These are phyloP conservation scores for Arrhamphus sclerolepis DNA, from an alignment of 2,797 vertebrate species.

Conservation along the genomic window DNA sequence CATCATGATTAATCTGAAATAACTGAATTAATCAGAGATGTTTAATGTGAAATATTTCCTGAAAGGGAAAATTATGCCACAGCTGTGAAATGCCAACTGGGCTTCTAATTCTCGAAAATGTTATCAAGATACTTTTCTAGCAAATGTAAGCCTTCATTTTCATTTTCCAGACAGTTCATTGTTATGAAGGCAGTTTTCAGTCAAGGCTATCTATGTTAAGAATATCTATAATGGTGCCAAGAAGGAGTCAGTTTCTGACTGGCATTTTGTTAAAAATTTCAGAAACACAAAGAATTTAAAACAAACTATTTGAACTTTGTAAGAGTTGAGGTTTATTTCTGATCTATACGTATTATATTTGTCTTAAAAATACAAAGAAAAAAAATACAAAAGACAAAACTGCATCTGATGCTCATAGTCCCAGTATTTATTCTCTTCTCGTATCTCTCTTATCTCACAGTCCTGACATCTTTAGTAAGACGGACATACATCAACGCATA, in stretches of 20 bases:
- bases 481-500: slow-evolving; percentile 10
- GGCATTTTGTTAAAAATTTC: slow-evolving; percentile 58
- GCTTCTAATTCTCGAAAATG: slow-evolving; percentile 14
- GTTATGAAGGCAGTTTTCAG: slow-evolving; percentile 33
- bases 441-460: slow-evolving; percentile 15
- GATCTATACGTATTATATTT: too few species aligned
- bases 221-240: slow-evolving; percentile 48
- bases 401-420: slow-evolving; percentile 10
- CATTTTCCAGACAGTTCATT: slow-evolving; percentile 48
- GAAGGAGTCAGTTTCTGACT: slow-evolving; percentile 27
- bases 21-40: slow-evolving; percentile 14
- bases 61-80: slow-evolving; percentile 10
- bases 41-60: slow-evolving; percentile 23
- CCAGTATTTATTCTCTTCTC: slow-evolving; percentile 16
- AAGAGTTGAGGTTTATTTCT: too few species aligned
- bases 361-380: too few species aligned
- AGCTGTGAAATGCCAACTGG: slow-evolving; percentile 2
- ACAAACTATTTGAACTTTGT: slow-evolving; percentile 16
- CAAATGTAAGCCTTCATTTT: slow-evolving; percentile 30
- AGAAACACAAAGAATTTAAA: slow-evolving; percentile 47
- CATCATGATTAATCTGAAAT: background rate
- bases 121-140: slow-evolving; percentile 31
- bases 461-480: slow-evolving; percentile 29
- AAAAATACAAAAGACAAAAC: slow-evolving; percentile 1
- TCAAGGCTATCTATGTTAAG: slow-evolving; percentile 41